These are phyloP conservation scores for Ptilorrhoa leucosticta DNA, from an alignment of 2,113 vertebrate species.

Conservation along the genomic window DNA sequence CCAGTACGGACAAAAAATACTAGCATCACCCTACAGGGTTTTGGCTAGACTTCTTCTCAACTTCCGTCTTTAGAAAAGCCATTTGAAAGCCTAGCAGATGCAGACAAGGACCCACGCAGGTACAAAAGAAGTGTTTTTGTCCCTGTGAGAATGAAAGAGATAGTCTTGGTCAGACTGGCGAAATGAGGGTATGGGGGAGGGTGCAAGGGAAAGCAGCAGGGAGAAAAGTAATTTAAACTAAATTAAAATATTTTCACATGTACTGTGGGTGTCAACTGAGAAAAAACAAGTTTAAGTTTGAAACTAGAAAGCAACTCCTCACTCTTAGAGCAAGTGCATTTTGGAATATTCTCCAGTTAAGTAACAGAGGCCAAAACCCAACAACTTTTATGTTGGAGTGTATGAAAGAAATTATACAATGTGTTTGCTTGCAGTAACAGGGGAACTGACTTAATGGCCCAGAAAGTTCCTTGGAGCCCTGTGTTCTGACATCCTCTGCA, in stretches of 20 bases:
- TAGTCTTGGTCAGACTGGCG: not conserved
- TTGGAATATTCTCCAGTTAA: not conserved
- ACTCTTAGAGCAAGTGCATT: not conserved
- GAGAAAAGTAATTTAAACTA: not conserved
- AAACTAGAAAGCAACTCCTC: not conserved
- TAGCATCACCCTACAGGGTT: not conserved
- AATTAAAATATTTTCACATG: not conserved
- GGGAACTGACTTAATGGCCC: constrained; percentile 42
- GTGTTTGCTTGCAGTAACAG: constrained; percentile 31
- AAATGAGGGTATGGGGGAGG: not conserved
- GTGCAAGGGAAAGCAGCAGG: not conserved
- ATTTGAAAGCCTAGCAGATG: not conserved
- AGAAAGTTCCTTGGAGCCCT: not conserved
- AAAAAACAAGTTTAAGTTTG: not conserved
- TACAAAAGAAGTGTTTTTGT: not conserved
- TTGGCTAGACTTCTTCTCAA: not conserved
- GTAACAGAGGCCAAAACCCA: not conserved
- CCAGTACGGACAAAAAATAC: not conserved
- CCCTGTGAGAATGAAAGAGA: not conserved
- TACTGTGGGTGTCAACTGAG: not conserved
- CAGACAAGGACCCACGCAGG: not conserved
- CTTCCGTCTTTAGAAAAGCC: not conserved
- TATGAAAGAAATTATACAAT: constrained; percentile 26
- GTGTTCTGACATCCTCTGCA: constrained; percentile 4
- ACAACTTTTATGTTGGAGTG: not conserved